Evolutionary conservation across 2,888 invertebrate species (phyloP), one percentile per base, ranked within the genome.

Genomic region (Apodemia mormo): DNA sequence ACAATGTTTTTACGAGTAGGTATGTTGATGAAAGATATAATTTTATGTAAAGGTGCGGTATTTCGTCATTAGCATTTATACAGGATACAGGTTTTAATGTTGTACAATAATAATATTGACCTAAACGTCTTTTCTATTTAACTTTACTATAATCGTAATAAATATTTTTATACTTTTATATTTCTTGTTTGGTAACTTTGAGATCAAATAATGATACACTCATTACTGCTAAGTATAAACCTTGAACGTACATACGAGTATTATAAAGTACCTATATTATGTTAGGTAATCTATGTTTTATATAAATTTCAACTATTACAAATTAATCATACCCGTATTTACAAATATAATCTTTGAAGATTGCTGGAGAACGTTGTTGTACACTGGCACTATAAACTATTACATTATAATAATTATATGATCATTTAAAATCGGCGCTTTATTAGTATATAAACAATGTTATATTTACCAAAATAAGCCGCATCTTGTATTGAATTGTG

Each of bases 401-500:
- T 14, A 49, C 4, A 14, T 49, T 14, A 12, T 12, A 49, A 49
- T 49, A 14, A 14, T 49, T 1, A 14, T 14, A 49, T 49, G 12
- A 49, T 49, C 2, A 12, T 10, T 45, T 5, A 1, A 14, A 14
- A 49, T 49, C 3, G 12, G 49, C 49, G 14, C 49, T 49, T 49
- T 49, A 14, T 14, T 12, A 49, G 4, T 49, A 9, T 49, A 45
- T 66, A 71, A 67, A 45, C 58, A 69, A 49, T 52, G 8, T 45
- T 54, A 71, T 76, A 74, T 79, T 87, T 87, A 89, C 89, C 89
- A 85, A 76, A 77, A 78, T 76, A 68, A 85, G 80, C 80, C 86
- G 83, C 91, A 92, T 91, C 78, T 84, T 87, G 83, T 72, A 69
- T 78, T 77, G 76, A 78, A 76, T 72, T 81, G 75, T 84, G 81